Conservation (phyloP, 2,113 vertebrate genomes). For the Chamaea fasciata region DNA sequence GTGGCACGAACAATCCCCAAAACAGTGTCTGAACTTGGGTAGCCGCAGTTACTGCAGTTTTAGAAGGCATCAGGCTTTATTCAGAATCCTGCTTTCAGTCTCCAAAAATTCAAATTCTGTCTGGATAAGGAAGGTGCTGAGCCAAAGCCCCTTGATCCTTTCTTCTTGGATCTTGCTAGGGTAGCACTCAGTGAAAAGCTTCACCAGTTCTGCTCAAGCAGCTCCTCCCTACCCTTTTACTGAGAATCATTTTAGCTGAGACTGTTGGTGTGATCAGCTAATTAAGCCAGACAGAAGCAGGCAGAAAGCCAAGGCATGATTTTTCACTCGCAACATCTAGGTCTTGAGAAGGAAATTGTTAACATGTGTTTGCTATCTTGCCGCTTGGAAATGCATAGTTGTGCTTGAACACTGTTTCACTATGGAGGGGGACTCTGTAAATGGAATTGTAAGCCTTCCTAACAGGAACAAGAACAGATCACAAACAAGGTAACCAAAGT, state of each 20-base stretch:
- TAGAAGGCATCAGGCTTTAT: not conserved
- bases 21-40: not conserved
- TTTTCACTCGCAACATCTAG: not conserved
- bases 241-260: not conserved
- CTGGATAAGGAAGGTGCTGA: not conserved
- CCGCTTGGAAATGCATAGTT: not conserved
- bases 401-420: not conserved
- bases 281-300: not conserved
- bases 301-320: not conserved
- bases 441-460: not conserved
- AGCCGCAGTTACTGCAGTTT: not conserved
- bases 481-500: not conserved
- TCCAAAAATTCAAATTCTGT: not conserved
- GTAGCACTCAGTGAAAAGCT: not conserved
- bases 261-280: not conserved
- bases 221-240: not conserved
- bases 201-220: not conserved
- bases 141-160: not conserved
- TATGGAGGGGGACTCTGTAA: not conserved
- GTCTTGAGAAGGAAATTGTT: not conserved
- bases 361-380: not conserved
- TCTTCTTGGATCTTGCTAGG: not conserved
- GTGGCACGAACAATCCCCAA: not conserved
- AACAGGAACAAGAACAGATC: not conserved
- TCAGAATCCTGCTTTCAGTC: not conserved